phyloP scores from a whole-genome alignment of 2,113 vertebrate genomes.

The Lagopus muta region DNA sequence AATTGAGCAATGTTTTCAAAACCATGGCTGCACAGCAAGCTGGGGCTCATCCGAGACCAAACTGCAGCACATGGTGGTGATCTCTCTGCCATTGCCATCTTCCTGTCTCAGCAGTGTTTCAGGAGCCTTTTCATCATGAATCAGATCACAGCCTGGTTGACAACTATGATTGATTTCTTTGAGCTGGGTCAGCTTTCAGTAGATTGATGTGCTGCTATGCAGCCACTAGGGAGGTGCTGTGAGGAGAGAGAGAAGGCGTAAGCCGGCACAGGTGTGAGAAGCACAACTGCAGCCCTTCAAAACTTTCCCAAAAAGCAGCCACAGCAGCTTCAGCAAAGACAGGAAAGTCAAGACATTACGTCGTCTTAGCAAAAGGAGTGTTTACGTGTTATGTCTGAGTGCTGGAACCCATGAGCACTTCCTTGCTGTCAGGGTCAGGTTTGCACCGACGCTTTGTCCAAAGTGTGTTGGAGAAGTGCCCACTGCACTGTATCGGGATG shows the following conservation, averaged over 20 bases:
- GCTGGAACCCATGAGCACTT: neutral
- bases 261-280: neutral
- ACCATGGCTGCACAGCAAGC: neutral
- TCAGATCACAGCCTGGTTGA: neutral
- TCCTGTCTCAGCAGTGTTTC: neutral
- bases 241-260: neutral
- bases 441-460: neutral
- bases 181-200: neutral
- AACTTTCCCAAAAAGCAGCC: neutral
- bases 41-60: neutral
- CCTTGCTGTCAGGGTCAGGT: conserved; percentile 12
- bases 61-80: neutral
- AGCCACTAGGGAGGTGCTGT: accelerated
- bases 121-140: neutral
- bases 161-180: neutral
- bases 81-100: neutral
- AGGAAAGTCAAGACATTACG: neutral
- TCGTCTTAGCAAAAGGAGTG: neutral
- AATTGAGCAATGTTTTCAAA: neutral
- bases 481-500: neutral
- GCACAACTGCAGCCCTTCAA: neutral
- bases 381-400: neutral
- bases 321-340: neutral
- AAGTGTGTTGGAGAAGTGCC: conserved; percentile 11
- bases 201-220: neutral